These are phyloP conservation scores for Crossocerus cetratus DNA, from an alignment of 2,888 invertebrate species.

Conservation along the genomic window DNA sequence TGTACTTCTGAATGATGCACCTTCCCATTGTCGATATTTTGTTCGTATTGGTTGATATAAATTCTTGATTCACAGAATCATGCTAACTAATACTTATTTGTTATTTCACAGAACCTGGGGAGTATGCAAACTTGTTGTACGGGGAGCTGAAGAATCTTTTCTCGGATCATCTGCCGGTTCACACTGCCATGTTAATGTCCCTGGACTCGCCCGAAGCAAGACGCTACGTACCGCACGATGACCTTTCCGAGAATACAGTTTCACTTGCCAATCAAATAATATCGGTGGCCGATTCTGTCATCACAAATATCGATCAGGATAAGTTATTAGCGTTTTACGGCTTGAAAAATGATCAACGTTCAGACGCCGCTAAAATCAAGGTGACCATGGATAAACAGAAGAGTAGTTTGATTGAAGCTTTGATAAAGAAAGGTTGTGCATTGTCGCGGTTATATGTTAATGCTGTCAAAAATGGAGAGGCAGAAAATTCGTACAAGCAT, in stretches of 20 bases:
- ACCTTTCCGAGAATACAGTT: constrained; percentile 70
- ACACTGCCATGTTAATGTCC: constrained; percentile 88
- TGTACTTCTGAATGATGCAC: too few species aligned
- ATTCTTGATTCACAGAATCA: not conserved
- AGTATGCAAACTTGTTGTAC: constrained; percentile 85
- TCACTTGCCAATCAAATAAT: constrained; percentile 79
- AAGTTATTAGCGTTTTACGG: constrained; percentile 90
- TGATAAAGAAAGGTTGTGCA: constrained; percentile 86
- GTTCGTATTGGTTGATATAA: not conserved
- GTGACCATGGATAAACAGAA: constrained; percentile 92
- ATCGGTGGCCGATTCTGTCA: constrained; percentile 82
- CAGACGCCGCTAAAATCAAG: constrained; percentile 91
- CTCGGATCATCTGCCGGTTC: constrained; percentile 87
- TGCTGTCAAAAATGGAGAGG: constrained; percentile 67
- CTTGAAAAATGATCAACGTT: constrained; percentile 89
- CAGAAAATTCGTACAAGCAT: constrained; percentile 71
- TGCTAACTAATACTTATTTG: too few species aligned
- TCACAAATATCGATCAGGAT: constrained; percentile 86
- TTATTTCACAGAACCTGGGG: constrained; percentile 78
- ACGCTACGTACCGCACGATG: constrained; percentile 76
- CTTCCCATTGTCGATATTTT: not conserved
- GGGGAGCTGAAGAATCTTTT: constrained; percentile 85
- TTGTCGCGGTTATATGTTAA: constrained; percentile 81
- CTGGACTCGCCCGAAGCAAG: constrained; percentile 82
- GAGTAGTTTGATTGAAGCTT: constrained; percentile 87